Base-by-base conservation (phyloP, 2,797 vertebrate genomes). In the Chaenodraco wilsoni region DNA sequence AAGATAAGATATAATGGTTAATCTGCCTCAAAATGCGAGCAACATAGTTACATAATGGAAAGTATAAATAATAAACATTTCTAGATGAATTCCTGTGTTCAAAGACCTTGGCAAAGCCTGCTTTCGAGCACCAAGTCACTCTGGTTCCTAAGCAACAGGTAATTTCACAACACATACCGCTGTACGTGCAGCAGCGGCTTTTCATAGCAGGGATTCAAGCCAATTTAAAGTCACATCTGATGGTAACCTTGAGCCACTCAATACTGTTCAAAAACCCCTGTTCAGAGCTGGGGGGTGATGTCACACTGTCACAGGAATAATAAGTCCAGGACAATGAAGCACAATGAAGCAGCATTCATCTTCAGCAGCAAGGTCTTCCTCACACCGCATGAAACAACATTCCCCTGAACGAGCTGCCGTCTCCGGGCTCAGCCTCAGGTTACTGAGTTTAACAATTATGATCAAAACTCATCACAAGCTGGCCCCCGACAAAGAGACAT, bases 101-200 rank as follows among this genome's bases (percentile, higher is more conserved):
- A 78, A 74, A 86, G 81, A 89, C 92, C 92, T 93, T 93, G 91
- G 69, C 83, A 87, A 86, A 86, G 75, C 63, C 48, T 57, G 43
- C 74, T 72, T 75, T 67, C 59, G 87, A 76, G 81, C 74, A 82
- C 86, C 58, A 82, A 93, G 89, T 90, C 89, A 83, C 74, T 80
- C 44, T 65, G 87, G 95, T 95, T 95, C 79, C 95, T 93, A 94
- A 93, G 95, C 95, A 95, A 95, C 94, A 94, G 87, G 93, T 93
- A 84, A 93, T 90, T 91, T 88, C 87, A 90, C 85, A 90, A 90
- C 88, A 91, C 83, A 85, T 21, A 12, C 70, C 31, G 40, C 68
- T 64, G 65, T 74, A 76, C n/a, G 8, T 69, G 68, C 68, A 71
- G 79, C 82, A 60, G 69, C 78, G 76, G 88, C 85, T 90, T 89